Percentiles rank a stretch among this genome's conserved stretches.
phyloP scores from a whole-genome alignment of 2,113 vertebrate genomes.

The Aptenodytes forsteri region DNA sequence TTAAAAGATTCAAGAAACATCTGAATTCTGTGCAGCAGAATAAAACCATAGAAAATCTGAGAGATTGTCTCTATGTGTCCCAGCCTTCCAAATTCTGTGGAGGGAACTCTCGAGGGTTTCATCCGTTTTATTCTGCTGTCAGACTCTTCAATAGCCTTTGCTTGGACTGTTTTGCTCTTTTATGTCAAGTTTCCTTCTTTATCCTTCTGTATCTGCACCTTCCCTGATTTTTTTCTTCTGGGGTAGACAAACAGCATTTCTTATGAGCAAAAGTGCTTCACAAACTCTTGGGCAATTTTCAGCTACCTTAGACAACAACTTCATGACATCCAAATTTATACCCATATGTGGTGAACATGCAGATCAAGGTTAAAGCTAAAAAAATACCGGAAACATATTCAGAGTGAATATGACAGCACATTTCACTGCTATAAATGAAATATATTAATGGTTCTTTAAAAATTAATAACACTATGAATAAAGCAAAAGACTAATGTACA shows the following conservation, averaged over 20 bases:
- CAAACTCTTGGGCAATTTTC: neutral
- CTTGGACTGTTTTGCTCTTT: neutral
- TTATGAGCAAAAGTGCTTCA: neutral
- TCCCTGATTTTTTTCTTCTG: neutral
- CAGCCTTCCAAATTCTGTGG: neutral
- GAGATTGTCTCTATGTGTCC: neutral
- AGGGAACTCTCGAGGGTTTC: neutral
- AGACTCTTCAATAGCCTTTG: neutral
- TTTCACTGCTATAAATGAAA: conserved; percentile 20
- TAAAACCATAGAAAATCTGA: neutral
- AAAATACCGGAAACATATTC: neutral
- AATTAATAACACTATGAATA: conserved; percentile 43
- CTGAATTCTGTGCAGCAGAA: neutral
- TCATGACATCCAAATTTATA: neutral
- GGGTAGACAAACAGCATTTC: neutral
- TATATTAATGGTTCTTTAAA: conserved; percentile 6
- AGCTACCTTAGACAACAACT: neutral
- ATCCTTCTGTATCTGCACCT: neutral
- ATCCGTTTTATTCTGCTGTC: neutral
- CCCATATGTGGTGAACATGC: neutral
- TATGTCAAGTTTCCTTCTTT: neutral
- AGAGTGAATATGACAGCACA: neutral
- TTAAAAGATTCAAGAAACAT: neutral
- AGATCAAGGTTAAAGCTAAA: neutral
- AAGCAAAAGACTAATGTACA: conserved; percentile 16